These are phyloP conservation scores for Bombus sibiricus DNA, from an alignment of 1,140 invertebrate genomes.

Conservation along the genomic window DNA sequence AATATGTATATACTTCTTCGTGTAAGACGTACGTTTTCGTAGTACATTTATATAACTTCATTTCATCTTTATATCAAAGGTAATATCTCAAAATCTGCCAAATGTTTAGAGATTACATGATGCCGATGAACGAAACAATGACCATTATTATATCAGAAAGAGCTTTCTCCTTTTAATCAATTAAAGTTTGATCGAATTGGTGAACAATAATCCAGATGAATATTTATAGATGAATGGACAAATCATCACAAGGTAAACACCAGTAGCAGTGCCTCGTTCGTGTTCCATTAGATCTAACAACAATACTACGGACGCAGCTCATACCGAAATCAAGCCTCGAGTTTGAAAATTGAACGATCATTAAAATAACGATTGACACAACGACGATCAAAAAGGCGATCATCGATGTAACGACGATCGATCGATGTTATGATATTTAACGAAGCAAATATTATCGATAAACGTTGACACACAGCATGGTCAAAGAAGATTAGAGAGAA, in stretches of 20 bases:
- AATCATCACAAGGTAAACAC: too few relatives aligned
- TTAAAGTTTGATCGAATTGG: not conserved
- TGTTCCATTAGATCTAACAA: too few relatives aligned
- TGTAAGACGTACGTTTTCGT: not conserved
- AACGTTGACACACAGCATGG: not conserved
- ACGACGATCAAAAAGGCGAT: not conserved
- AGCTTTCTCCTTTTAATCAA: not conserved
- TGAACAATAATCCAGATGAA: not conserved
- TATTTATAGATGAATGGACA: not conserved
- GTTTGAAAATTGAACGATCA: too few relatives aligned
- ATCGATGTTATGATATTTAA: not conserved
- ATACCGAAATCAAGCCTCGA: too few relatives aligned
- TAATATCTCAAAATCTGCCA: too few relatives aligned
- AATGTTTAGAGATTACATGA: too few relatives aligned
- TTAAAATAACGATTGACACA: too few relatives aligned
- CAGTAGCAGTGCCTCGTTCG: too few relatives aligned
- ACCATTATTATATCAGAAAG: too few relatives aligned
- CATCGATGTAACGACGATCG: not conserved
- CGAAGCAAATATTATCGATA: not conserved
- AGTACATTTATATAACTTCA: not conserved
- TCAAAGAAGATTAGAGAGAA: constrained; percentile 30
- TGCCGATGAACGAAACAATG: too few relatives aligned
- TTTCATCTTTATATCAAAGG: not conserved
- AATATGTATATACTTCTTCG: not conserved
- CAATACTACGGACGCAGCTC: too few relatives aligned